Base-by-base conservation (phyloP, 2,888 invertebrate genomes). In the Drosophila acutilabella region DNA sequence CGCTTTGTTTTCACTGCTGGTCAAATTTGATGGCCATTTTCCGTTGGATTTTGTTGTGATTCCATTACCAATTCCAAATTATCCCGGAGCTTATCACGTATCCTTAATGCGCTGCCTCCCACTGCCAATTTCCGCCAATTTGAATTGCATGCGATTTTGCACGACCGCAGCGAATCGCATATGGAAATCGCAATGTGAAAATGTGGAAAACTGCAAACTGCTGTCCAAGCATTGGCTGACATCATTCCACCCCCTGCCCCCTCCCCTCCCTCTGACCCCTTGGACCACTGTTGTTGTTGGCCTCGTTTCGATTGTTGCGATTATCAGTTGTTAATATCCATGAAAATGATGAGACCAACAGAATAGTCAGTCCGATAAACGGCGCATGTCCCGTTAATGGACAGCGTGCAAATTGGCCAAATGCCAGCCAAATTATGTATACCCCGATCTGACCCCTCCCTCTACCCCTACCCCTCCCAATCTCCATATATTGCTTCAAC, bases 251-350 rank as follows among this genome's bases (percentile, higher is more conserved):
- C 33, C 16, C 10, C 23, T 23, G 5, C 11, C 13, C 11, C 13
- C n/a, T 2, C 1, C 11, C 40, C 36, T 20, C 44, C 47, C 33
- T 8, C 33, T 4, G 18, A 13, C 33, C 16, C 36, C n/a, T 8
- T 14, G 18, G n/a, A 3, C 30, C 11, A 60, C 18, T 62, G 53
- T 61, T 62, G 58, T 65, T 66, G 62, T 74, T 69, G 59, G 61
- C 54, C 59, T n/a, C 61, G 62, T 74, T 83, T 80, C 64, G 88
- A 85, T 89, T 74, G 79, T 76, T 67, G 75, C 90, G 89, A 89
- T 89, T 89, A 89, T 89, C 88, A 86, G 89, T 80, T 83, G 88
- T 89, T 89, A 90, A 88, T 81, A 88, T 76, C 80, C 81, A 70
- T 80, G 84, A 86, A 86, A 89, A 85, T 85, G 81, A 74, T 83